Evolutionary conservation across 2,113 vertebrate species (phyloP).

Genomic region (Nettapus auritus): DNA sequence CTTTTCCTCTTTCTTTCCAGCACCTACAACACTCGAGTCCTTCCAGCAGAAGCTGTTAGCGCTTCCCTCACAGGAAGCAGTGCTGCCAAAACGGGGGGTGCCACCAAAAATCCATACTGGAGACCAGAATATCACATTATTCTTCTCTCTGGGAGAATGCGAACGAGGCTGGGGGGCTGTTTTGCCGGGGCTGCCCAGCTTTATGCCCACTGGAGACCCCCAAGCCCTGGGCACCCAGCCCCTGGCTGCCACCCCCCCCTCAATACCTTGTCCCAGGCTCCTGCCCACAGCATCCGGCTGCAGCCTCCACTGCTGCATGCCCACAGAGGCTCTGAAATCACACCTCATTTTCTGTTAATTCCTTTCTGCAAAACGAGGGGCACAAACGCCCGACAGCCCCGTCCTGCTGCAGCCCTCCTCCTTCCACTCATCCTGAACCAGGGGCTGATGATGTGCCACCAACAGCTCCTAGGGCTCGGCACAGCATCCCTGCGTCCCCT

Average conservation of each 20-base stretch:
- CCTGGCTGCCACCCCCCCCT: neutral
- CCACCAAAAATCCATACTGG: neutral
- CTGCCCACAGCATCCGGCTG: neutral
- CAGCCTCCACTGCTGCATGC: neutral
- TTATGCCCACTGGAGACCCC: neutral
- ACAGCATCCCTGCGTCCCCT: no score
- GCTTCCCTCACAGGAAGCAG: neutral
- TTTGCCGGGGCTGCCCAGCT: neutral
- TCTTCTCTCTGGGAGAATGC: neutral
- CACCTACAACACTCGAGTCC: neutral
- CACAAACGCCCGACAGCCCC: fast-evolving
- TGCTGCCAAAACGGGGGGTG: neutral
- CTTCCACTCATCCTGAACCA: neutral
- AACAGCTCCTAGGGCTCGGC: neutral
- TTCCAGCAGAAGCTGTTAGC: neutral
- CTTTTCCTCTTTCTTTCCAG: neutral
- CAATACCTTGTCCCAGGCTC: neutral
- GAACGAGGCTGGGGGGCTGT: neutral
- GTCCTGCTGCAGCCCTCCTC: neutral
- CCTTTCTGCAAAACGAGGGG: neutral
- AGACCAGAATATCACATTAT: neutral
- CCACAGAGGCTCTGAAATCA: neutral
- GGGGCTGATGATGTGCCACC: fast-evolving
- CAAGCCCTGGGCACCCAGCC: neutral
- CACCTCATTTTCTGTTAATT: neutral